These are phyloP conservation scores for Xestobium rufovillosum DNA, from an alignment of 2,888 invertebrate species.

Conservation along the genomic window DNA sequence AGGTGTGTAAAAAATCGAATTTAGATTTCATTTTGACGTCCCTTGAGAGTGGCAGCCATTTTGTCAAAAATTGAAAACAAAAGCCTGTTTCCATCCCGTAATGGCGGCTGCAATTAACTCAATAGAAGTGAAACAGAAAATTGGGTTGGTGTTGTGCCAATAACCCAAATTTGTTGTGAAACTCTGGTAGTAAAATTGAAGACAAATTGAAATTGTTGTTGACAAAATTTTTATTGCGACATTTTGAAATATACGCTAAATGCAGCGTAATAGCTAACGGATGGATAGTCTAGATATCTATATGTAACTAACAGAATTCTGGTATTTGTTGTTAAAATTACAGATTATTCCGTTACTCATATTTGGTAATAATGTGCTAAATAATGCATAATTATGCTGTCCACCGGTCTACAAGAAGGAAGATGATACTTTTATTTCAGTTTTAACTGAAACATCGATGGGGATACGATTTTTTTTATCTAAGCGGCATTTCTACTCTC, in stretches of 20 bases:
- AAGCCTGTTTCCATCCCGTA: no score
- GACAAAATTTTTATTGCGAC: slow-evolving; percentile 3
- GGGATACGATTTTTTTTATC: slow-evolving; percentile 4
- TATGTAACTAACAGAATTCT: slow-evolving; percentile 34
- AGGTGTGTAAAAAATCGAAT: no score
- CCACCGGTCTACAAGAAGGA: slow-evolving; percentile 14
- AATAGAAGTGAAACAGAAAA: no score
- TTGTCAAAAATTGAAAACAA: no score
- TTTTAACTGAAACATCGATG: slow-evolving; percentile 9
- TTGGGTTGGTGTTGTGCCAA: no score
- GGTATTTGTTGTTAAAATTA: slow-evolving; percentile 35
- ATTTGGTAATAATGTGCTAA: slow-evolving; percentile 33
- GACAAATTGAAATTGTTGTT: not conserved
- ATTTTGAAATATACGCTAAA: slow-evolving; percentile 10
- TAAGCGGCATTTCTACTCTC: slow-evolving; percentile 17
- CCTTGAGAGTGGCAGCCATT: no score
- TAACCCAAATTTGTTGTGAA: no score
- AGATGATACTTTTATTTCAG: slow-evolving; percentile 24
- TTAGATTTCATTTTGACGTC: no score
- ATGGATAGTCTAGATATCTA: slow-evolving; percentile 24
- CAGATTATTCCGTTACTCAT: slow-evolving; percentile 35
- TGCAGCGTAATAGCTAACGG: slow-evolving; percentile 25
- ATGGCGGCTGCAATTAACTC: no score
- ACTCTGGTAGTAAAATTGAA: no score
- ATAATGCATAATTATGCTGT: slow-evolving; percentile 30